Percentiles rank a stretch among this genome's conserved stretches.
Conservation (phyloP, 2,113 vertebrate species). For the Coreoperca whiteheadi region DNA sequence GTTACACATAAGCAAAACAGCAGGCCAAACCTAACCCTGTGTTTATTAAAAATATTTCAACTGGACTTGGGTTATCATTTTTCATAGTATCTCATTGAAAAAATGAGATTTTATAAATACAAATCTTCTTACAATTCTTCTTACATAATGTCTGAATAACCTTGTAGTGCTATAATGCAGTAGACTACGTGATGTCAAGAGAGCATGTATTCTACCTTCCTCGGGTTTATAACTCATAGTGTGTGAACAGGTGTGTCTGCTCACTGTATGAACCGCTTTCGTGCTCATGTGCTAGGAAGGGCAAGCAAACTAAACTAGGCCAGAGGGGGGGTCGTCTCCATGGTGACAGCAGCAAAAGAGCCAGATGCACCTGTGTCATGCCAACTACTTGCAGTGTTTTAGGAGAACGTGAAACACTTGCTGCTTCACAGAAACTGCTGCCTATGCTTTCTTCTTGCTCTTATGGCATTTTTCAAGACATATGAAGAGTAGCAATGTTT, state of each 20-base stretch:
- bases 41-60: background rate
- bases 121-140: background rate
- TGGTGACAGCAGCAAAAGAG: conserved; percentile 74
- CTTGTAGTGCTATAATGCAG: background rate
- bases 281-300: conserved; percentile 46
- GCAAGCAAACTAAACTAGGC: conserved; percentile 74
- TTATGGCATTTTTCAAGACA: background rate
- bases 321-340: conserved; percentile 75
- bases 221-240: conserved; percentile 40
- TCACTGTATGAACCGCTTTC: conserved; percentile 33
- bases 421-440: background rate
- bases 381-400: conserved; percentile 5
- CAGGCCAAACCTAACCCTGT: background rate
- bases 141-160: conserved; percentile 6
- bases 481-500: background rate
- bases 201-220: background rate
- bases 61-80: background rate
- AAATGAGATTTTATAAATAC: background rate
- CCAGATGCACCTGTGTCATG: conserved; percentile 56
- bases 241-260: conserved; percentile 33
- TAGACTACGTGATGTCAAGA: background rate
- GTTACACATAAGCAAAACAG: background rate
- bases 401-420: too few species aligned
- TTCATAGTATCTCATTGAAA: background rate
- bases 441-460: background rate